Evolutionary conservation across 2,113 vertebrate genomes (phyloP).

Genomic region (Microcebus tavaratra): DNA sequence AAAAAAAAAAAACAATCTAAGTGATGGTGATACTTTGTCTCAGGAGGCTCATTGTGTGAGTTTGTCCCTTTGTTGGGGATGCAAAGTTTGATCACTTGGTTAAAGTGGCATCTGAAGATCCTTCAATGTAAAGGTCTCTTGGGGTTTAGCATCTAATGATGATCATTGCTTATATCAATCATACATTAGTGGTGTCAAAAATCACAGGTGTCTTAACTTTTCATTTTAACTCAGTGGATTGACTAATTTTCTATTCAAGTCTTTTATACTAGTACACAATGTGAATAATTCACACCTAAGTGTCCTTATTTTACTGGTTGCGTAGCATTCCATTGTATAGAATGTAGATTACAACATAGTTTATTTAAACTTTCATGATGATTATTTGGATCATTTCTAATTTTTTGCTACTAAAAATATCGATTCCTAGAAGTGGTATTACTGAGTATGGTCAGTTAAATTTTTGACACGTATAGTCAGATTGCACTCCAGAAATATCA

Average conservation of each 20-base stretch:
- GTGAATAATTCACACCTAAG: neutral
- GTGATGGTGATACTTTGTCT: neutral
- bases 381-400: neutral
- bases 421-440: slow-evolving; percentile 11
- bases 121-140: neutral
- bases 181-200: neutral
- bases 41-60: neutral
- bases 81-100: neutral
- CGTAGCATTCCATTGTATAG: neutral
- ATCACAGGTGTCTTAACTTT: neutral
- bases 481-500: slow-evolving; percentile 25
- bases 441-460: neutral
- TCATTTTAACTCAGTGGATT: neutral
- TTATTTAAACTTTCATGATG: neutral
- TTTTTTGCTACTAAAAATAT: neutral
- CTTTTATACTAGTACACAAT: neutral
- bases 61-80: neutral
- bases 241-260: neutral
- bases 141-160: neutral
- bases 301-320: neutral
- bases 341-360: neutral
- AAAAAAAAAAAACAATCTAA: neutral
- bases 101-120: neutral
- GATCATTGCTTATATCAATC: neutral
- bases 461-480: neutral